Base-by-base conservation (phyloP, 1,140 invertebrate genomes). In the Dinothrombium tinctorium region DNA sequence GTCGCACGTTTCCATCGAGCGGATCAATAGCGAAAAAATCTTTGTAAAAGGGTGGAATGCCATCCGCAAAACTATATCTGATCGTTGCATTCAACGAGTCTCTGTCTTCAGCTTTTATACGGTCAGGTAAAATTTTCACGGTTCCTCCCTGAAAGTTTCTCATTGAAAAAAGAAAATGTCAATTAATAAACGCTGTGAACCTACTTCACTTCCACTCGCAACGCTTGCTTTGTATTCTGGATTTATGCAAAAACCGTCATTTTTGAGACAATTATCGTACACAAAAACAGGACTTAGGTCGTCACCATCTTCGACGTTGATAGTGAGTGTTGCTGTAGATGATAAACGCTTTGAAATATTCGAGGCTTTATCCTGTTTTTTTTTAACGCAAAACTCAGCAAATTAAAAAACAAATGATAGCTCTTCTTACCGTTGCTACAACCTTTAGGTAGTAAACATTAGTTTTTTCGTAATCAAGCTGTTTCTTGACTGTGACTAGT, bases 31-130 rank as follows among this genome's bases (percentile, higher is more conserved):
- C 31, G 24, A 52, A 52, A 23, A 49, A 50, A 9, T 43, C 37
- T 11, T 20, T 28, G 37, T 46, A 52, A n/a, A 39, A 19, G 7
- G 44, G 24, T 14, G 51, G 51, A 4, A 46, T 51, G 2, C 80
- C 82, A 47, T 70, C 75, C 4, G 76, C 64, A 52, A 86, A 82
- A 20, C 68, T 74, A 54, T 84, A 86, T 35, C 66, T 64, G 37
- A 83, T 79, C 0, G 69, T 68, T 1, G 76, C 69, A 52, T 79
- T 75, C 8, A 84, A 68, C 1, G 79, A 80, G 53, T 86, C 80
- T 68, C 79, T 74, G 54, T 84, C 79, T 1, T 80, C 69, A 0
- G 79, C 81, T 58, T 80, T 74, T 39, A 87, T 82, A 50, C 78
- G 75, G 52, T 84, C 80, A 1, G 82, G 81, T n/a, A 68, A 63